These are phyloP conservation scores for Gymnoscopelus microlampas DNA, from an alignment of 2,797 vertebrate species.

Conservation along the genomic window DNA sequence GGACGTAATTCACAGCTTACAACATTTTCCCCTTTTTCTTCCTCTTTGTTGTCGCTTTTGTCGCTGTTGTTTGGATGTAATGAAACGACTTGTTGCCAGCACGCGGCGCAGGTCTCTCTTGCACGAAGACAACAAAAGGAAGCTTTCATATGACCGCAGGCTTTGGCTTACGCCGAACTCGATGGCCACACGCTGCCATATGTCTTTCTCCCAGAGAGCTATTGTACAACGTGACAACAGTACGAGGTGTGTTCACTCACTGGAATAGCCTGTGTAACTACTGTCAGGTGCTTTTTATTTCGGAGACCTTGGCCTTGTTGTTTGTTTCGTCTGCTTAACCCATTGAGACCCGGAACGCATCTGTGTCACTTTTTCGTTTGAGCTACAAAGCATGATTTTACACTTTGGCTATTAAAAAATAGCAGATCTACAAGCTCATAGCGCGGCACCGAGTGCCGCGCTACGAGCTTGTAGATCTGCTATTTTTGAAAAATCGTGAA, in stretches of 20 bases:
- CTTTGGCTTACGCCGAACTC: constrained; percentile 57
- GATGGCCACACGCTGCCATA: constrained; percentile 56
- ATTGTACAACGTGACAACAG: constrained; percentile 53
- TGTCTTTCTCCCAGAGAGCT: constrained; percentile 52
- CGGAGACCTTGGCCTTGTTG: constrained; percentile 36
- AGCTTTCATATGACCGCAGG: constrained; percentile 49
- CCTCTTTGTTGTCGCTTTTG: constrained; percentile 29
- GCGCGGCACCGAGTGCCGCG: too few species aligned
- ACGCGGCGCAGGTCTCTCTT: constrained; percentile 73
- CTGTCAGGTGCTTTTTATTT: constrained; percentile 8
- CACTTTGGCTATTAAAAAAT: too few species aligned
- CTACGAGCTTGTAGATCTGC: too few species aligned
- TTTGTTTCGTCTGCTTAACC: constrained; percentile 54
- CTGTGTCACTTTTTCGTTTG: too few species aligned
- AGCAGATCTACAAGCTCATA: too few species aligned
- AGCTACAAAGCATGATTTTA: too few species aligned
- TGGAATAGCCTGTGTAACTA: constrained; percentile 11
- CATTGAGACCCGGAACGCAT: too few species aligned
- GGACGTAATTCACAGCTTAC: constrained; percentile 54
- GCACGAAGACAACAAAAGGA: constrained; percentile 50
- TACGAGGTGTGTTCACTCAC: constrained; percentile 53
- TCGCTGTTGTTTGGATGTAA: constrained; percentile 81
- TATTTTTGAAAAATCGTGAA: too few species aligned
- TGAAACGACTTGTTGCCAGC: constrained; percentile 77
- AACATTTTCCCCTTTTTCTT: constrained; percentile 52